A percentile compares a stretch with the other conserved stretches of the same genome.
Conservation (phyloP, 2,797 vertebrate species). For the Passerculus sandwichensis region DNA sequence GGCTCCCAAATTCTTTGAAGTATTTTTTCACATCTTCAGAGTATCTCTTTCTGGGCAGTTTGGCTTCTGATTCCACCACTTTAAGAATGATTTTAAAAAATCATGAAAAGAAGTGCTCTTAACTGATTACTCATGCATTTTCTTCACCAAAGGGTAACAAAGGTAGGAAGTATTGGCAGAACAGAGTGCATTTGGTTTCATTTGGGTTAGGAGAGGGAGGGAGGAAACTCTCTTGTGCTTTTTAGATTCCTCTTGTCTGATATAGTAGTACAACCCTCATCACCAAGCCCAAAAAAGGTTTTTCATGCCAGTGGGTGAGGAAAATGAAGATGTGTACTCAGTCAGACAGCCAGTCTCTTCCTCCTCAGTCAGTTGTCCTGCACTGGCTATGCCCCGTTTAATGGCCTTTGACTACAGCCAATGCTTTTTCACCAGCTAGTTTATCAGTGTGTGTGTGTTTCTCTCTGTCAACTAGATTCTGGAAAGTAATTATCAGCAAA, state of each 20-base stretch:
- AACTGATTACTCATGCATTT: background rate
- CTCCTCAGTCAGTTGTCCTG: background rate
- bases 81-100: background rate
- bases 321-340: background rate
- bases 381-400: background rate
- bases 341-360: background rate
- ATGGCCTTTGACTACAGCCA: background rate
- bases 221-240: background rate
- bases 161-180: accelerated
- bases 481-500: background rate
- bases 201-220: background rate
- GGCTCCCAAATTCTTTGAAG: background rate
- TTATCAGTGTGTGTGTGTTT: background rate
- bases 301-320: background rate
- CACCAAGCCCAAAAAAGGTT: background rate
- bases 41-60: background rate
- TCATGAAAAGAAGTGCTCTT: background rate
- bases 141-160: background rate
- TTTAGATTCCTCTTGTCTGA: background rate
- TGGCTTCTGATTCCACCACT: background rate
- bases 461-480: background rate
- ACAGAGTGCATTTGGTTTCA: background rate
- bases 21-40: background rate
- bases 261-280: background rate
- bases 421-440: background rate